Evolutionary conservation across 2,888 invertebrate species (phyloP).

Genomic region (Cremastinae sp.): DNA sequence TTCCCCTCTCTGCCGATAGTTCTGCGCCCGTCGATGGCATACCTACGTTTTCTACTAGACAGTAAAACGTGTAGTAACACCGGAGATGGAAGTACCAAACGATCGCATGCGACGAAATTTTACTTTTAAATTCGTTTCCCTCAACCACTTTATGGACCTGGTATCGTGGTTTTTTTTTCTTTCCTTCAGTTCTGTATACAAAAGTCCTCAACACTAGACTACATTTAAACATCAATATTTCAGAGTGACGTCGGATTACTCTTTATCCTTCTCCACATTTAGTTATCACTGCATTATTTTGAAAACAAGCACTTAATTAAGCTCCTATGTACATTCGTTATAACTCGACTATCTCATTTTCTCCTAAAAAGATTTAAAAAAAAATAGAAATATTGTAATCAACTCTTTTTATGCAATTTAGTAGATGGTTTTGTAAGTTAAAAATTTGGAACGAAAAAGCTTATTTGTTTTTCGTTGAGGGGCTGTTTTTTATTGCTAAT

Average conservation of each 20-base stretch:
- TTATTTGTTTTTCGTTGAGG: too few species aligned
- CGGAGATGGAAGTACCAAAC: constrained; percentile 24
- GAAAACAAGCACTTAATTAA: too few species aligned
- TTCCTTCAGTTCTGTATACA: neutral
- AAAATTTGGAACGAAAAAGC: too few species aligned
- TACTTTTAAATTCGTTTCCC: constrained; percentile 40
- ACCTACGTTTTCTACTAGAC: constrained; percentile 12
- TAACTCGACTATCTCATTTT: too few species aligned
- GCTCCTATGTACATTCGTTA: too few species aligned
- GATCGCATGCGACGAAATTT: constrained; percentile 33
- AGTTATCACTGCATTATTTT: too few species aligned
- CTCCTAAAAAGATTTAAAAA: too few species aligned
- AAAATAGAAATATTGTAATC: too few species aligned
- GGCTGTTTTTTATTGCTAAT: too few species aligned
- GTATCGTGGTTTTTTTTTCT: constrained; percentile 3
- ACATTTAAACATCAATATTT: neutral
- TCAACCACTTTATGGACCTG: neutral
- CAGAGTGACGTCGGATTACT: neutral
- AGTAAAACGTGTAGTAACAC: constrained; percentile 28
- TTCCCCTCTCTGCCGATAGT: neutral
- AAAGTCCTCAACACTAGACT: neutral
- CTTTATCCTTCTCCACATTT: too few species aligned
- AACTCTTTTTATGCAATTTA: too few species aligned
- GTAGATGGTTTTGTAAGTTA: too few species aligned
- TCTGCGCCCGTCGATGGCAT: neutral